Percentiles rank a stretch among this genome's conserved stretches.
These are phyloP conservation scores for Gastracanthus pulcherrimus DNA, from an alignment of 2,888 invertebrate species.

Conservation along the genomic window DNA sequence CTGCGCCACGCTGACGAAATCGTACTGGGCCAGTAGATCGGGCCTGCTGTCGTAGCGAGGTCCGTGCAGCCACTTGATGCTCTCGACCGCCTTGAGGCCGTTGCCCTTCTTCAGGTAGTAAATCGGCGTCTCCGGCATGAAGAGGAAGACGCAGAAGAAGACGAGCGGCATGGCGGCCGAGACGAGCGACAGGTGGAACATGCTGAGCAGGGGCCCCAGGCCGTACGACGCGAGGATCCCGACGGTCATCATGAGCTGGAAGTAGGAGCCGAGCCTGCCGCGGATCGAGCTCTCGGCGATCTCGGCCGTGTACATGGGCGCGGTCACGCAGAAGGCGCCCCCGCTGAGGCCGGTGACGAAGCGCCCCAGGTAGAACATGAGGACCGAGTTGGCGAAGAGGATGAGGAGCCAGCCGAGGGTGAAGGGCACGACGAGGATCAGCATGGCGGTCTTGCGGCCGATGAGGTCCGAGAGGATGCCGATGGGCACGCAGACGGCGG, in stretches of 20 bases:
- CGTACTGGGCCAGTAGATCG: conserved; percentile 83
- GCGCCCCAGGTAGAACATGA: conserved; percentile 83
- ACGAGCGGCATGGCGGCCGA: conserved; percentile 84
- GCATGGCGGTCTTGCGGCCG: conserved; percentile 86
- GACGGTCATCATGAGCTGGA: conserved; percentile 90
- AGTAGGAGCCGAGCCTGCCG: conserved; percentile 91
- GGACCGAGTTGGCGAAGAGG: conserved; percentile 82
- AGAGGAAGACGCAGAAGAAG: conserved; percentile 85
- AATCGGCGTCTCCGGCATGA: conserved; percentile 93
- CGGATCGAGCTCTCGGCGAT: conserved; percentile 90
- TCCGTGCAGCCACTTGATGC: conserved; percentile 88
- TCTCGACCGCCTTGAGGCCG: conserved; percentile 83
- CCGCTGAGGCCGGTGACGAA: conserved; percentile 87
- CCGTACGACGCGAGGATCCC: conserved; percentile 90
- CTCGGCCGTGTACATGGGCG: conserved; percentile 92
- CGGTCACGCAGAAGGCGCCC: conserved; percentile 90
- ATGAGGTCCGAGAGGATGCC: conserved; percentile 84
- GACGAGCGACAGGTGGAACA: conserved; percentile 82
- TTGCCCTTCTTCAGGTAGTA: conserved; percentile 84
- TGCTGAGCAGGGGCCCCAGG: conserved; percentile 82
- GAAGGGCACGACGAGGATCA: conserved; percentile 83
- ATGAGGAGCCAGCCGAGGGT: conserved; percentile 87
- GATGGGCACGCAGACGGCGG: conserved; percentile 85
- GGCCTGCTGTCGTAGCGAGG: conserved; percentile 82
- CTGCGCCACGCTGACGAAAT: conserved; percentile 79